Percentiles rank a stretch among this genome's conserved stretches.
phyloP scores from a whole-genome alignment of 2,113 vertebrate genomes.

The Taxidea taxus region DNA sequence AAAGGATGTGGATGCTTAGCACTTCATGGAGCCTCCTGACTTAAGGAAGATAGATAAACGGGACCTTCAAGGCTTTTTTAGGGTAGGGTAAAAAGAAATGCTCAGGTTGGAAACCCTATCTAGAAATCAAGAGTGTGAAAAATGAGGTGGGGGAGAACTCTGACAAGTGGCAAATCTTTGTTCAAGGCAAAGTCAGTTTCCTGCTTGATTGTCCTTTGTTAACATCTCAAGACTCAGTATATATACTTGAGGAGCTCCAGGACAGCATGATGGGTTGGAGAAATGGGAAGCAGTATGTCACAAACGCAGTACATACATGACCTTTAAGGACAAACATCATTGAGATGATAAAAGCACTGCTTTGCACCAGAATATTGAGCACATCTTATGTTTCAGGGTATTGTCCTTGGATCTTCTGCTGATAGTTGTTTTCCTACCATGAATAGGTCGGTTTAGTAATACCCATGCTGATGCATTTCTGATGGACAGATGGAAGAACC shows the following conservation, averaged over 20 bases:
- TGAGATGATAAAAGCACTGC: not conserved
- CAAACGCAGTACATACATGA: not conserved
- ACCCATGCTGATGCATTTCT: not conserved
- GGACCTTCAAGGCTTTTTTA: not conserved
- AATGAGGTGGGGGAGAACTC: not conserved
- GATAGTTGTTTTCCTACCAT: not conserved
- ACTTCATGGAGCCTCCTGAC: not conserved
- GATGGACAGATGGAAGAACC: constrained; percentile 23
- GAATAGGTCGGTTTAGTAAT: not conserved
- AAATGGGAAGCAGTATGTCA: not conserved
- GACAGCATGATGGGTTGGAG: not conserved
- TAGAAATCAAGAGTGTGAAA: not conserved
- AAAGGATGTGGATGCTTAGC: not conserved
- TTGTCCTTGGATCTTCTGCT: not conserved
- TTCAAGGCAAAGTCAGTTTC: not conserved
- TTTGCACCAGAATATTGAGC: not conserved
- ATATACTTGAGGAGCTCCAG: not conserved
- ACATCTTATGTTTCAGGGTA: not conserved
- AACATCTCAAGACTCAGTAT: not conserved
- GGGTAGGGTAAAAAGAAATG: not conserved
- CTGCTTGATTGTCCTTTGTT: not conserved
- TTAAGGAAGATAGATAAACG: not conserved
- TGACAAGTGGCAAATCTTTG: not conserved
- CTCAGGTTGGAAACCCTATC: not conserved
- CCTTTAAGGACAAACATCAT: not conserved